Conservation (phyloP, 2,888 invertebrate genomes). For the Drosophila longiperda region DNA sequence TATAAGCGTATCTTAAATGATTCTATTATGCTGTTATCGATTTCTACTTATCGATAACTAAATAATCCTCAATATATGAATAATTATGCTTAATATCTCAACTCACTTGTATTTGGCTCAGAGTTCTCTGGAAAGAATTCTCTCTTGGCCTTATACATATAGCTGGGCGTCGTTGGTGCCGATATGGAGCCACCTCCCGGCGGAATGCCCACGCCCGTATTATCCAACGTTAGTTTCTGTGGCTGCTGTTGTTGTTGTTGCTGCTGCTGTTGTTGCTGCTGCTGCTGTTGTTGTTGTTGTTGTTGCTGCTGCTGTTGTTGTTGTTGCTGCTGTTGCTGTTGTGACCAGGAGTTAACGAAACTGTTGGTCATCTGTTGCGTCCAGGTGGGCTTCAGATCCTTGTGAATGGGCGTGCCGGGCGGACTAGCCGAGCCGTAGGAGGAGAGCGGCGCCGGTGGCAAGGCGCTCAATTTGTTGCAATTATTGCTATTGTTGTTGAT, state of each 20-base stretch:
- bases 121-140: conserved; percentile 94
- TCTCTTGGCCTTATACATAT: conserved; percentile 86
- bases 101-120: conserved; percentile 95
- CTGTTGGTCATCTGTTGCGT: conserved; percentile 84
- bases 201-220: conserved; percentile 52
- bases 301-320: conserved; percentile 58
- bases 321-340: conserved; percentile 76
- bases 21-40: not conserved
- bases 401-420: conserved; percentile 88
- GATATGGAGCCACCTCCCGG: conserved; percentile 82
- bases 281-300: conserved; percentile 66
- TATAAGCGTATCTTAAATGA: not conserved
- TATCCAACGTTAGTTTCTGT: conserved; percentile 73
- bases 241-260: conserved; percentile 57
- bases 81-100: not conserved
- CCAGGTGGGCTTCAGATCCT: conserved; percentile 85
- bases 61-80: not conserved
- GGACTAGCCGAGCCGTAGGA: conserved; percentile 85
- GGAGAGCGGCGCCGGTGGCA: conserved; percentile 81
- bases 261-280: conserved; percentile 67
- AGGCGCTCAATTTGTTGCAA: conserved; percentile 33
- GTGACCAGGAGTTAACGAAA: conserved; percentile 85
- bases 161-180: conserved; percentile 85
- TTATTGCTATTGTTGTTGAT: conserved; percentile 32
- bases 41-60: not conserved